phyloP scores from a whole-genome alignment of 2,113 vertebrate species.

The Perca flavescens region DNA sequence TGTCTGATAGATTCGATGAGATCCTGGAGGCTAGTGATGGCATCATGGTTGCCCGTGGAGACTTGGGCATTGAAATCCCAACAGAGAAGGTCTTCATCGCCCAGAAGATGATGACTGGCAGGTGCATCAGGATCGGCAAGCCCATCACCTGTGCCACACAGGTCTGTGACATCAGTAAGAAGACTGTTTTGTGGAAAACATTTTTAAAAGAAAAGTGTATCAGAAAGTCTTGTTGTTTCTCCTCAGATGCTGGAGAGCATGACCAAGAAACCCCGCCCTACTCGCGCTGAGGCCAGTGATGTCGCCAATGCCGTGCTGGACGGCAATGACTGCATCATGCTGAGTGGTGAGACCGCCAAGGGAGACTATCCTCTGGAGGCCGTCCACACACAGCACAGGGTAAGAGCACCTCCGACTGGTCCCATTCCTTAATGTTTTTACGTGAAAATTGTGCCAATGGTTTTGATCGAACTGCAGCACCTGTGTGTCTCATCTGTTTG shows the following conservation, averaged over 20 bases:
- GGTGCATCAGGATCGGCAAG: slow-evolving; percentile 95
- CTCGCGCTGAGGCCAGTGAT: slow-evolving; percentile 94
- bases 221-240: neutral
- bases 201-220: neutral
- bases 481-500: neutral
- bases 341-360: slow-evolving; percentile 97
- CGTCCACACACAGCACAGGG: slow-evolving; percentile 93
- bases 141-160: slow-evolving; percentile 97
- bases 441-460: no score
- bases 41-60: slow-evolving; percentile 98
- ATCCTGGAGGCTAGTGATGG: slow-evolving; percentile 98
- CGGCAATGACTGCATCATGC: slow-evolving; percentile 98
- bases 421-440: neutral
- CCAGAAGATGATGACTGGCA: slow-evolving; percentile 99
- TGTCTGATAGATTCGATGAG: slow-evolving; percentile 91
- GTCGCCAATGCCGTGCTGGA: slow-evolving; percentile 97
- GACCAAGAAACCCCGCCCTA: slow-evolving; percentile 98
- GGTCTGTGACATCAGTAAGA: slow-evolving; percentile 75
- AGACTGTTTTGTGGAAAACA: neutral
- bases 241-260: slow-evolving; percentile 98
- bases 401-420: slow-evolving; percentile 65
- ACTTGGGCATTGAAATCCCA: slow-evolving; percentile 97
- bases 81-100: slow-evolving; percentile 98
- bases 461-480: neutral
- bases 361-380: slow-evolving; percentile 97